Evolutionary conservation across 2,113 vertebrate genomes (phyloP), one percentile per base, ranked within the genome.

Genomic region (Anolis sagrei): DNA sequence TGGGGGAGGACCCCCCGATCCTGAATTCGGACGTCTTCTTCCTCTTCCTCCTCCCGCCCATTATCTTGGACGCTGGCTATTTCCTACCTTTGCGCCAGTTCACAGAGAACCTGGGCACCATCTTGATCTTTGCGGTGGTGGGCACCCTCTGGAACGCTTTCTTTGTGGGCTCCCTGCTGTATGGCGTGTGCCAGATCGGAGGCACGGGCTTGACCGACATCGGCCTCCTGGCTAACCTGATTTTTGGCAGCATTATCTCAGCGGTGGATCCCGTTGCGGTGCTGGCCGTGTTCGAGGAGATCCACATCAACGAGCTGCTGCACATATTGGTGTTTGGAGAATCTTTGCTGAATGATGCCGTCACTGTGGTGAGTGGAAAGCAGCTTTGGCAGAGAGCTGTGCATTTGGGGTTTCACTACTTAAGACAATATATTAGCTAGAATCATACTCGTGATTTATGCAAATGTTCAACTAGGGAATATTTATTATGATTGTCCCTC

Each of bases 321-420:
- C 98, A 99, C 93, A 99, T 99, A 92, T 95, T 99, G 39, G 99
- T 99, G 85, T 99, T 99, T 0, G 99, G 99, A 0, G 99, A 99
- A 89, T 99, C 99, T 0, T 95, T 99, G 93, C 98, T 99, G 75
- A 99, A 99, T 0, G 98, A 99, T 0, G 99, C 99, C 0, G 98
- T 99, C 95, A 99, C 99, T 2, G 98, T 99, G 81, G 98, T 98
- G 90, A 97, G 99, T 95, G 80, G 76, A 77, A 51, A 0, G 7
- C 11, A 5, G 39, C 51, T 68, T 29, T 34, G 19, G 48, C 21
- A 51, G 23, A 19, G 29, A 32, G 4, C 39, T 39, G 69, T 61
- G 14, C 29, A 64, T 49, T 49, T n/a, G 21, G 7, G 23, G 29
- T 68, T 29, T 68, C 27, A 10, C 10, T 68, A 7, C 23, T 68